phyloP scores from a whole-genome alignment of 2,113 vertebrate species.

The Prietella phreatophila region DNA sequence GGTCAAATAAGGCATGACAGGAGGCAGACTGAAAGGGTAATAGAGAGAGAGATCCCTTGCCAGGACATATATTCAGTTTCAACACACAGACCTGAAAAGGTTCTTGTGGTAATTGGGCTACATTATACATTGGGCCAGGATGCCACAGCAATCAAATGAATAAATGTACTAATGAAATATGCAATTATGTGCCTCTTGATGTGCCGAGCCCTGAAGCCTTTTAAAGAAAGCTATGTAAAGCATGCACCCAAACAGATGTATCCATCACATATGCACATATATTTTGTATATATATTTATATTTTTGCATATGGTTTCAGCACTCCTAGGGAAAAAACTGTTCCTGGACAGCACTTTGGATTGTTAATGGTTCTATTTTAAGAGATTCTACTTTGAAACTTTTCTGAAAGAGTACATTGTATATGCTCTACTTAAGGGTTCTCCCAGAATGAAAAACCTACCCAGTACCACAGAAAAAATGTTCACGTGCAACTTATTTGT shows the following conservation, averaged over 20 bases:
- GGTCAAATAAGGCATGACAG: background rate
- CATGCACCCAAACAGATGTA: background rate
- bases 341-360: background rate
- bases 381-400: background rate
- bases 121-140: conserved; percentile 52
- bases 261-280: background rate
- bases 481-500: background rate
- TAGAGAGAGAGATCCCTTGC: conserved; percentile 29
- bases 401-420: background rate
- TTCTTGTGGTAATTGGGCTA: conserved; percentile 52
- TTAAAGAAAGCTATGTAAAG: conserved; percentile 48
- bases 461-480: background rate
- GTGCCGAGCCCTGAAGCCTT: conserved; percentile 38
- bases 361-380: background rate
- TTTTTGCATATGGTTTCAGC: background rate
- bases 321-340: background rate
- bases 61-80: conserved; percentile 34
- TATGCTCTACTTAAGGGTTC: background rate
- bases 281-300: background rate
- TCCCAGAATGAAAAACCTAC: background rate
- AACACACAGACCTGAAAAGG: conserved; percentile 32
- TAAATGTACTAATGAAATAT: conserved; percentile 64
- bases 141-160: conserved; percentile 56
- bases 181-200: conserved; percentile 41
- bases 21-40: conserved; percentile 5